Percentiles rank a stretch among this genome's conserved stretches.
Conservation (phyloP, 1,140 invertebrate genomes). For the Schlechtendalia chinensis region DNA sequence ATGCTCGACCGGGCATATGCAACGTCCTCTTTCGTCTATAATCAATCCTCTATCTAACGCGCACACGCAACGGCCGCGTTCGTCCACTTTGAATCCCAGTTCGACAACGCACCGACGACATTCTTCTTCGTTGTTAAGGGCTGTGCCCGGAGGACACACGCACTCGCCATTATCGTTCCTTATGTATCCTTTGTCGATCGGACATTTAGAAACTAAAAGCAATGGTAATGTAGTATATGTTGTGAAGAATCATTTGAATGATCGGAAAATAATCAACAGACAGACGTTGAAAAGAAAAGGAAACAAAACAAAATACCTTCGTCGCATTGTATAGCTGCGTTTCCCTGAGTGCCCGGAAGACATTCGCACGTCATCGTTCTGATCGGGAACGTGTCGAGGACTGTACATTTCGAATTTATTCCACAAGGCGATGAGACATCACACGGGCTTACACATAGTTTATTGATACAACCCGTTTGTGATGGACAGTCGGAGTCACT, state of each 20-base stretch:
- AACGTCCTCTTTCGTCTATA: slow-evolving; percentile 72
- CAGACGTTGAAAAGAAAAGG: too few relatives aligned
- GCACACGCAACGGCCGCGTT: slow-evolving; percentile 76
- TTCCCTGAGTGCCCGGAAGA: slow-evolving; percentile 77
- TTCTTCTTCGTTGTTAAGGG: slow-evolving; percentile 69
- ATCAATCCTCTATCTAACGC: slow-evolving; percentile 72
- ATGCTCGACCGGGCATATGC: slow-evolving; percentile 70
- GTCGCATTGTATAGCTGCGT: slow-evolving; percentile 74
- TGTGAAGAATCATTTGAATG: too few relatives aligned
- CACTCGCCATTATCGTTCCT: slow-evolving; percentile 69
- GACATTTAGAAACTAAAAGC: slow-evolving; percentile 64
- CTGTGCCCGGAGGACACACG: slow-evolving; percentile 72
- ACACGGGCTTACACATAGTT: slow-evolving; percentile 82
- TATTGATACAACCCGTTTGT: slow-evolving; percentile 76
- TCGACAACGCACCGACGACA: slow-evolving; percentile 71
- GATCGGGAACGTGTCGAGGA: slow-evolving; percentile 77
- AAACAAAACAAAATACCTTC: slow-evolving; percentile 62
- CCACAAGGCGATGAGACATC: slow-evolving; percentile 76
- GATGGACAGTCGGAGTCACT: slow-evolving; percentile 79
- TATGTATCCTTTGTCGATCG: slow-evolving; percentile 70
- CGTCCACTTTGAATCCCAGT: slow-evolving; percentile 72
- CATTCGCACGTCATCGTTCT: slow-evolving; percentile 87
- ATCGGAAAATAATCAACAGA: too few relatives aligned
- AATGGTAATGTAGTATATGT: neutral
- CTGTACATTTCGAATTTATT: slow-evolving; percentile 74